Evolutionary conservation across 2,113 vertebrate species (phyloP), one percentile per base, ranked within the genome.

Genomic region (Columba janthina): DNA sequence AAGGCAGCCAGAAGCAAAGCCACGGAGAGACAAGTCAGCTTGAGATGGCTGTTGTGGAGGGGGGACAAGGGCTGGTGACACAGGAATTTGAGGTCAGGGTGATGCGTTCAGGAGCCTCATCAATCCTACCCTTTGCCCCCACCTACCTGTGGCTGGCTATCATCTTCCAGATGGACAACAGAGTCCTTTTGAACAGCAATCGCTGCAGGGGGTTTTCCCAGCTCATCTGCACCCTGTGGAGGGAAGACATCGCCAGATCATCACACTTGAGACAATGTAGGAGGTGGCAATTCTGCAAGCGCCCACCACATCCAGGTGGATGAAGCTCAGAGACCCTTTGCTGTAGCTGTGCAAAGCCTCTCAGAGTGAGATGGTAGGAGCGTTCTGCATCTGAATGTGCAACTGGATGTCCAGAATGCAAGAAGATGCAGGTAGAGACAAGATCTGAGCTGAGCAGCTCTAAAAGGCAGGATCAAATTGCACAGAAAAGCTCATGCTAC

Each of bases 101-200:
- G 64, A 21, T 5, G 26, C 31, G 46, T 50, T 24, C 62, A 56
- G 66, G 34, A 71, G 26, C 51, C 19, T 31, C 3, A 34, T 15
- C 46, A 56, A 14, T 64, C 36, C 36, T 79, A 18, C 57, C 18
- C 83, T 81, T 50, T 70, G 24, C 21, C 66, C 26, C 12, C 60
- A 96, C 91, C 6, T 96, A 98, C 98, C 98, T 98, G 96, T 98
- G 98, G 90, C 98, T 95, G 83, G 98, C 98, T 97, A 98, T 97
- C 96, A 97, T 97, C 94, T 97, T 98, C 98, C 98, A 98, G 78
- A 98, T 97, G 91, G 97, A 97, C 93, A 98, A 61, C 10, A 98
- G 78, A 64, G 97, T 98, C 95, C 97, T 98, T 88, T 94, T 98
- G 97, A 98, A 97, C 65, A 97, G 60, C 48, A 97, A 78, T 70